Conservation (phyloP, 1,140 invertebrate species). For the Drosophila kurseongensis region DNA sequence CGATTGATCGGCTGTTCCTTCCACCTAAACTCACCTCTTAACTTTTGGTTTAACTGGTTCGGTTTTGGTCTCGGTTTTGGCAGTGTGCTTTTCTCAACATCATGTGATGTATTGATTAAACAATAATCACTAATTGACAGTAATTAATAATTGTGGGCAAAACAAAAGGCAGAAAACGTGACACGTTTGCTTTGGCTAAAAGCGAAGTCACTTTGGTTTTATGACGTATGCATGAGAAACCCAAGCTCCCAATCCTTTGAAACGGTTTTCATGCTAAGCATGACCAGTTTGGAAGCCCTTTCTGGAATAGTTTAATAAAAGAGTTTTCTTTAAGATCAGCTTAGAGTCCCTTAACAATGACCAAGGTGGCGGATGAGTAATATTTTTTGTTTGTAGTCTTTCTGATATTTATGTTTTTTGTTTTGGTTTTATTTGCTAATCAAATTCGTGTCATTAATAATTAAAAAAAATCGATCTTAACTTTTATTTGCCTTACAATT, state of each 20-base stretch:
- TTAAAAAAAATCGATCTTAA: too few relatives aligned
- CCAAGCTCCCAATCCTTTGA: not conserved
- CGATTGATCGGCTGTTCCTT: slow-evolving; percentile 39
- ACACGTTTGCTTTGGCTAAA: slow-evolving; percentile 31
- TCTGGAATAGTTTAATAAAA: too few relatives aligned
- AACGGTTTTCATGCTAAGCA: not conserved
- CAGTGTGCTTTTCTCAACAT: slow-evolving; percentile 32
- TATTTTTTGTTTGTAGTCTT: too few relatives aligned
- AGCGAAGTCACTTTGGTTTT: not conserved
- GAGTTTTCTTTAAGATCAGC: too few relatives aligned
- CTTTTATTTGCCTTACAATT: too few relatives aligned
- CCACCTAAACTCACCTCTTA: not conserved
- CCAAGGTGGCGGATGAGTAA: too few relatives aligned
- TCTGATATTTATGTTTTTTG: too few relatives aligned
- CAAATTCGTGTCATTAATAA: too few relatives aligned
- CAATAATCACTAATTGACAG: slow-evolving; percentile 52
- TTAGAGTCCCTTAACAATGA: too few relatives aligned
- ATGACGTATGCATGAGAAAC: slow-evolving; percentile 10
- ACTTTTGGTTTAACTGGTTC: slow-evolving; percentile 48
- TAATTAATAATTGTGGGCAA: slow-evolving; percentile 32
- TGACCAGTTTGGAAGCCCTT: too few relatives aligned
- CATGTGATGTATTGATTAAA: slow-evolving; percentile 57
- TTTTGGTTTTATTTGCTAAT: too few relatives aligned
- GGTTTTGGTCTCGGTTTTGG: slow-evolving; percentile 22
- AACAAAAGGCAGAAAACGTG: slow-evolving; percentile 29